Percentiles rank a stretch among this genome's conserved stretches.
Evolutionary conservation across 2,797 vertebrate genomes (phyloP).

Genomic region (Molothrus aeneus): DNA sequence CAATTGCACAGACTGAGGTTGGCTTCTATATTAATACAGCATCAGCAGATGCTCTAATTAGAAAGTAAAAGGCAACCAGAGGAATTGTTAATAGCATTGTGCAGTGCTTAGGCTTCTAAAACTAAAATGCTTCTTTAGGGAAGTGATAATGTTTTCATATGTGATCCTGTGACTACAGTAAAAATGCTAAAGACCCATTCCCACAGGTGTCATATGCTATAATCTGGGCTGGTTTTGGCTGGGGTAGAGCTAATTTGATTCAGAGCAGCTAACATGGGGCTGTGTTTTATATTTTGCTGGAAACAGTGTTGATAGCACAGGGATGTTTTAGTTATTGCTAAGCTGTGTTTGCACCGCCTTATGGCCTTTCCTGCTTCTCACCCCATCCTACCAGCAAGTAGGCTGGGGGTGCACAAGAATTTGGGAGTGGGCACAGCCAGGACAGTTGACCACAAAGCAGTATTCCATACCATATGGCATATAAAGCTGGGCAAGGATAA

Average conservation of each 20-base stretch:
- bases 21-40: background rate
- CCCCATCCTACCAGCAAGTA: background rate
- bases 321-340: background rate
- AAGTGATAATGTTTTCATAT: background rate
- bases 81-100: background rate
- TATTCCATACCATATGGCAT: background rate
- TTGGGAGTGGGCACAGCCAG: background rate
- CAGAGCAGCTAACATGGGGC: background rate
- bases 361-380: background rate
- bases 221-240: background rate
- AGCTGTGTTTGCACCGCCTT: background rate
- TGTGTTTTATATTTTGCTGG: background rate
- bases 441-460: background rate
- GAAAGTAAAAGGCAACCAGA: slow-evolving; percentile 3
- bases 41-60: background rate
- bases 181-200: background rate
- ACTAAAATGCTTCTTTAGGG: background rate
- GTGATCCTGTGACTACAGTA: background rate
- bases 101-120: background rate
- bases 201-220: background rate
- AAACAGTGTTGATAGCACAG: background rate
- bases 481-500: background rate
- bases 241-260: background rate
- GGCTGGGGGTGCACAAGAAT: too few species aligned
- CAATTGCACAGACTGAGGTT: background rate